Evolutionary conservation across 2,797 vertebrate genomes (phyloP).

Genomic region (Hybognathus amarus): DNA sequence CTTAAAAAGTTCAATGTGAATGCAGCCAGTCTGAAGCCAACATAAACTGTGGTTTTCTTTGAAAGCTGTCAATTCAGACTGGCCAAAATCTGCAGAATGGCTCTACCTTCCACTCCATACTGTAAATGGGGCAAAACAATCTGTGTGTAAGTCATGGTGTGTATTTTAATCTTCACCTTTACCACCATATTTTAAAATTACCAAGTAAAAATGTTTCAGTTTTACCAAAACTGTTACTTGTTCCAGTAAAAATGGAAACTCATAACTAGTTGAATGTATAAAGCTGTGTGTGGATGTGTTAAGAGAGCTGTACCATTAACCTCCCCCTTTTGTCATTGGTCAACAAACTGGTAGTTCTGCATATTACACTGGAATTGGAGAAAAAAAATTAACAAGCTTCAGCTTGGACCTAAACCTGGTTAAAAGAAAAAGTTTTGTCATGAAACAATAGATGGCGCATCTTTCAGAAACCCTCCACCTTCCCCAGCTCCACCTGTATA

Average conservation of each 20-base stretch:
- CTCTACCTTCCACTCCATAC: background rate
- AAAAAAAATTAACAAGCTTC: too few species aligned
- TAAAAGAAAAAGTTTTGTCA: too few species aligned
- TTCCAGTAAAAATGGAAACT: background rate
- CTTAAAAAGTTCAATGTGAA: background rate
- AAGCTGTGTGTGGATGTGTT: too few species aligned
- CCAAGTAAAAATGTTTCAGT: background rate
- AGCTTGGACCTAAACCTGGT: too few species aligned
- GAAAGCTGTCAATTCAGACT: background rate
- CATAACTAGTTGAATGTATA: background rate
- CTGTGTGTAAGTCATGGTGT: background rate
- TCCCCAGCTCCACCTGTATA: too few species aligned
- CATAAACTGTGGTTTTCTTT: background rate
- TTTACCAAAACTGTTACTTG: background rate
- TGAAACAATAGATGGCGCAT: too few species aligned
- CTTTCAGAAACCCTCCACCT: too few species aligned
- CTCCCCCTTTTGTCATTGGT: too few species aligned
- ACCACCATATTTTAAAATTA: too few species aligned
- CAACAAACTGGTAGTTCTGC: background rate
- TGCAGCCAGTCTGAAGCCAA: background rate
- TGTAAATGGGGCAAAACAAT: background rate
- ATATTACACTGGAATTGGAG: too few species aligned
- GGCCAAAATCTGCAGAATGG: background rate
- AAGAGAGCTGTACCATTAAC: too few species aligned
- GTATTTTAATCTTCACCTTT: accelerated